These are phyloP conservation scores for Enteromius treurensis DNA, from an alignment of 2,797 vertebrate genomes.

Conservation along the genomic window DNA sequence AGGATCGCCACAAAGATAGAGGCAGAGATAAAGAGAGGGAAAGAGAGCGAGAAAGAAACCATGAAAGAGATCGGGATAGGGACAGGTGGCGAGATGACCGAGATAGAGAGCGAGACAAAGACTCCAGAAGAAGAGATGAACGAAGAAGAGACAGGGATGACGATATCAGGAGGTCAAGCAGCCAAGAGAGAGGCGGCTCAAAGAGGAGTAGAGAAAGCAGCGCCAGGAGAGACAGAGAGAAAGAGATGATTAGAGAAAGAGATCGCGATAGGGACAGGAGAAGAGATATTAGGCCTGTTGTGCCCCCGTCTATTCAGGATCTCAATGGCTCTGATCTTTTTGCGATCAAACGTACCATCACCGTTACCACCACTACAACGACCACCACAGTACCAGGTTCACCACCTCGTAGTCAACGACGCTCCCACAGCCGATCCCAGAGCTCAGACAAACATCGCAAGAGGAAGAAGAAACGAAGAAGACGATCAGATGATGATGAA, in stretches of 20 bases:
- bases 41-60: slow-evolving; percentile 58
- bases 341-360: slow-evolving; percentile 93
- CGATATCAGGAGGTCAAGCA: slow-evolving; percentile 72
- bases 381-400: slow-evolving; percentile 78
- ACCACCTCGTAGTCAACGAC: slow-evolving; percentile 65
- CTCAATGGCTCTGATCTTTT: slow-evolving; percentile 90
- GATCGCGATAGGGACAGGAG: slow-evolving; percentile 69
- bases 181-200: slow-evolving; percentile 66
- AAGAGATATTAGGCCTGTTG: slow-evolving; percentile 82
- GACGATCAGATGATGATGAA: slow-evolving; percentile 67
- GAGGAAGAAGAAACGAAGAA: slow-evolving; percentile 78
- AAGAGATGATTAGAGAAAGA: slow-evolving; percentile 65
- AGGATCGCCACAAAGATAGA: slow-evolving; percentile 63
- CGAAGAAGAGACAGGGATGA: slow-evolving; percentile 68
- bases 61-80: slow-evolving; percentile 60
- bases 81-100: slow-evolving; percentile 59
- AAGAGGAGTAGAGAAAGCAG: slow-evolving; percentile 61
- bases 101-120: slow-evolving; percentile 60
- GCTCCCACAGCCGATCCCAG: slow-evolving; percentile 61
- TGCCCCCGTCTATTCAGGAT: slow-evolving; percentile 93
- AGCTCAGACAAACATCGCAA: slow-evolving; percentile 72
- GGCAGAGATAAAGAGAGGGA: slow-evolving; percentile 63
- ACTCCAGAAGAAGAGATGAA: slow-evolving; percentile 63
- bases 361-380: slow-evolving; percentile 83
- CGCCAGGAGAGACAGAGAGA: slow-evolving; percentile 66